A percentile compares a stretch with the other conserved stretches of the same genome.
phyloP scores from a whole-genome alignment of 2,113 vertebrate species.

The Pristiophorus japonicus region DNA sequence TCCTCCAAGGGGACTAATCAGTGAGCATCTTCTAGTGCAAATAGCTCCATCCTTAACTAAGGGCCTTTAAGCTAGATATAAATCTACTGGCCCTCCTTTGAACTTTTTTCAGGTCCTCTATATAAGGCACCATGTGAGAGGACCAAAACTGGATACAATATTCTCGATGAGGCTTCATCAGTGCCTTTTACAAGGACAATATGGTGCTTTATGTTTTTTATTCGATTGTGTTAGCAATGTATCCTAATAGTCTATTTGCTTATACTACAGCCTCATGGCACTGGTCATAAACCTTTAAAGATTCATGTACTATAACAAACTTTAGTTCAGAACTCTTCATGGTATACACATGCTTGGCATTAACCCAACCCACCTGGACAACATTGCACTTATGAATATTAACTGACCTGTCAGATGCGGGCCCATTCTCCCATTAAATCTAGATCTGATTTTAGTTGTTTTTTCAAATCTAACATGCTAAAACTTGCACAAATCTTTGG shows the following conservation, averaged over 20 bases:
- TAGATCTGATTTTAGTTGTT: not conserved
- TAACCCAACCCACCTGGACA: not conserved
- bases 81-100: not conserved
- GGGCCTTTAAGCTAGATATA: not conserved
- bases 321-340: not conserved
- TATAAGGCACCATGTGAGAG: not conserved
- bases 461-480: not conserved
- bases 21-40: too few species aligned
- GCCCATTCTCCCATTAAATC: not conserved
- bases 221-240: not conserved
- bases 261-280: not conserved
- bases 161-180: not conserved
- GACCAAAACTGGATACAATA: not conserved
- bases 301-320: not conserved
- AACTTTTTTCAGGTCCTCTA: not conserved
- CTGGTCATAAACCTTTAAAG: not conserved
- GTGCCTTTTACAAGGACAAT: not conserved
- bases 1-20: too few species aligned
- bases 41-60: too few species aligned
- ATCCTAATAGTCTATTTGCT: not conserved
- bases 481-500: not conserved
- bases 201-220: not conserved
- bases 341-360: not conserved
- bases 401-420: not conserved
- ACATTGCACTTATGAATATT: not conserved